Conservation (phyloP, 2,888 invertebrate species). For the Apodemia zela region DNA sequence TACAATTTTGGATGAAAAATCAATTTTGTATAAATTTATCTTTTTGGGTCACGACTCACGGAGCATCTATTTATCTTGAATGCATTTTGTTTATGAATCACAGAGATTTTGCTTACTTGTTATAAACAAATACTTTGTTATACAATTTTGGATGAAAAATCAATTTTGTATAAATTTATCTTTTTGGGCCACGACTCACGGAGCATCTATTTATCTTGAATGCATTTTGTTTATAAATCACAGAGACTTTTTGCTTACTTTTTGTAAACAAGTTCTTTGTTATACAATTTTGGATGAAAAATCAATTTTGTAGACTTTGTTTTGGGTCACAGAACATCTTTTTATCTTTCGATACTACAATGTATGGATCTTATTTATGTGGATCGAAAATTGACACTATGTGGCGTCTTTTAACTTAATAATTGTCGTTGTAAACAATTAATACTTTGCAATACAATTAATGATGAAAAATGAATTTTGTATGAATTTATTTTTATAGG, state of each 20-base stretch:
- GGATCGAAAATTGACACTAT: no score
- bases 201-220: neutral
- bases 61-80: neutral
- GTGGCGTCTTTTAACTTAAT: neutral
- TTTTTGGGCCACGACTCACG: neutral
- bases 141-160: neutral
- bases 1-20: neutral
- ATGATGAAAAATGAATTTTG: no score
- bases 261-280: neutral
- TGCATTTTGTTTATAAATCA: no score
- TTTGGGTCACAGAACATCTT: neutral
- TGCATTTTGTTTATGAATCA: no score
- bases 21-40: neutral
- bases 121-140: neutral
- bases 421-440: neutral
- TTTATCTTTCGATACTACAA: no score
- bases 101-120: neutral
- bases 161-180: neutral
- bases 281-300: neutral
- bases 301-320: neutral
- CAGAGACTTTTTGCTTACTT: neutral
- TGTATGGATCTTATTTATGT: no score
- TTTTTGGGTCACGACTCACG: neutral
- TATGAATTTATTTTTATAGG: no score
- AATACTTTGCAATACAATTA: neutral